Conservation (phyloP, 2,888 invertebrate genomes). For the Ctenicera cuprea region DNA sequence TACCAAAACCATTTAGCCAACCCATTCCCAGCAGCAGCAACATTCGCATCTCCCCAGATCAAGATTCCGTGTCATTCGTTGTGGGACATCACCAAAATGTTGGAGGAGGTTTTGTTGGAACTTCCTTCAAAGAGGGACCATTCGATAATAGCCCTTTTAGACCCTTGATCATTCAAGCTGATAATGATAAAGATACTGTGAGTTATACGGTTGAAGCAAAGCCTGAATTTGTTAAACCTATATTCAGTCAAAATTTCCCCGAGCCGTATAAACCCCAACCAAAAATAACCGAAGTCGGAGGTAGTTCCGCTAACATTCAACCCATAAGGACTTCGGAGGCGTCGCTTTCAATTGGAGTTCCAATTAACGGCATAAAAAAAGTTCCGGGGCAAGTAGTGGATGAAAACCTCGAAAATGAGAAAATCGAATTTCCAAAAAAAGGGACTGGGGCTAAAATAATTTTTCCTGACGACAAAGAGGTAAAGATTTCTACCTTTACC, state of each 20-base stretch:
- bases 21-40: slow-evolving; percentile 78
- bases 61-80: slow-evolving; percentile 80
- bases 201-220: slow-evolving; percentile 55
- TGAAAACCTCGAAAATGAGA: slow-evolving; percentile 65
- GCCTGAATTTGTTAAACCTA: slow-evolving; percentile 53
- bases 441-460: slow-evolving; percentile 66
- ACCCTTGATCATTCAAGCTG: slow-evolving; percentile 59
- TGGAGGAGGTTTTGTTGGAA: slow-evolving; percentile 70
- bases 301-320: slow-evolving; percentile 68
- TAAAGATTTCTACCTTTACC: slow-evolving; percentile 48
- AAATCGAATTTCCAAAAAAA: slow-evolving; percentile 63
- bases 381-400: slow-evolving; percentile 71
- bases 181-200: slow-evolving; percentile 47
- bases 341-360: slow-evolving; percentile 70
- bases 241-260: slow-evolving; percentile 40
- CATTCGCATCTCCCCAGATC: slow-evolving; percentile 78
- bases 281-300: slow-evolving; percentile 55
- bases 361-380: slow-evolving; percentile 65
- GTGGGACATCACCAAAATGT: slow-evolving; percentile 79
- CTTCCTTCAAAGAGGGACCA: slow-evolving; percentile 74
- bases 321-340: slow-evolving; percentile 69
- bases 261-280: slow-evolving; percentile 27
- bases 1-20: slow-evolving; percentile 62
- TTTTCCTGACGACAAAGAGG: slow-evolving; percentile 67
- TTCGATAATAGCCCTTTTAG: slow-evolving; percentile 70